Evolutionary conservation across 2,888 invertebrate species (phyloP).

Genomic region (Cryptophagus acutangulus): DNA sequence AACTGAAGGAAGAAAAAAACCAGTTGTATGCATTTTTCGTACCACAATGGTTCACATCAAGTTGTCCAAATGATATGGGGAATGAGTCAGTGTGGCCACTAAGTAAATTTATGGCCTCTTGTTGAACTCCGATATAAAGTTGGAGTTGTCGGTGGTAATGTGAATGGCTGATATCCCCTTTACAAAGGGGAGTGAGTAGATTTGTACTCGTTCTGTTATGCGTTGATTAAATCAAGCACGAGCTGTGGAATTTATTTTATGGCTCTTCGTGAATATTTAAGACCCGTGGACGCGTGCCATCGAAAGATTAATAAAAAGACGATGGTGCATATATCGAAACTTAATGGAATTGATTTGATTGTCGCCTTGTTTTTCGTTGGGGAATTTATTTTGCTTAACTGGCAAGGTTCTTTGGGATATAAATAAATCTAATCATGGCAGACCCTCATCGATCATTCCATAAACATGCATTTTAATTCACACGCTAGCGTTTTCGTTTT

Average conservation of each 20-base stretch:
- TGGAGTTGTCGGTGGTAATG: not conserved
- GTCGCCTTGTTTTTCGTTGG: not conserved
- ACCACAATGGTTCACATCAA: not conserved
- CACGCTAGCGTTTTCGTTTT: no score
- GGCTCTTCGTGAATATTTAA: not conserved
- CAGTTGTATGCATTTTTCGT: not conserved
- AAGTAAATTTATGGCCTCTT: constrained; percentile 1
- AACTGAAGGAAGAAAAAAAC: no score
- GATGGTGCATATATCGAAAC: no score
- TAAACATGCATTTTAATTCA: no score
- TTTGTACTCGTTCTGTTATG: not conserved
- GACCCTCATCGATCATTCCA: not conserved
- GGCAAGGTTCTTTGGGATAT: not conserved
- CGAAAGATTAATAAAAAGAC: not conserved
- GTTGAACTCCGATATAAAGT: not conserved
- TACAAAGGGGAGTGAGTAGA: not conserved
- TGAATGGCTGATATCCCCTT: no score
- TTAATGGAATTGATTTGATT: no score
- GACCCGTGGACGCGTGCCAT: not conserved
- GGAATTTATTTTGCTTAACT: not conserved
- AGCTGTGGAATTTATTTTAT: constrained; percentile 1
- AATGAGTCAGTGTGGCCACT: constrained; percentile 1
- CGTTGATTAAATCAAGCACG: constrained; percentile 1
- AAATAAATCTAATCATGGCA: not conserved
- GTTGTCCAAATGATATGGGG: constrained; percentile 2